phyloP scores from a whole-genome alignment of 1,140 invertebrate species.

The Drosophila obscura region DNA sequence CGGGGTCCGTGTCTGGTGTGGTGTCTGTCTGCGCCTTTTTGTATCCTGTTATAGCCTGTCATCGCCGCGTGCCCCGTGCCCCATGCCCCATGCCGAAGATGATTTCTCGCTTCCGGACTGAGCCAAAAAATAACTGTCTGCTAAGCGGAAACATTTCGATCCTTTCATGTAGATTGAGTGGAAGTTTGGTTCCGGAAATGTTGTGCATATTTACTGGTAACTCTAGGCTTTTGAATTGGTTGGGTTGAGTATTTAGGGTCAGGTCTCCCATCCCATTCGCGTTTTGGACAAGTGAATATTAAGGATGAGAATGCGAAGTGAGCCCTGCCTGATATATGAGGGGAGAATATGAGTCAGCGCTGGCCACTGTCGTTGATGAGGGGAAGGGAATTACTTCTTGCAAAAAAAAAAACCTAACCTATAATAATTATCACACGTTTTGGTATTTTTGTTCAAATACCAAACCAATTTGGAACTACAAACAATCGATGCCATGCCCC shows the following conservation, averaged over 20 bases:
- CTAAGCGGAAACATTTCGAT: constrained; percentile 34
- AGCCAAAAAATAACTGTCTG: constrained; percentile 1
- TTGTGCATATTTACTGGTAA: constrained; percentile 23
- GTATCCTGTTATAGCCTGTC: constrained; percentile 63
- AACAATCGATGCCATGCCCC: too few species aligned
- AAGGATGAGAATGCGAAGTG: constrained; percentile 21
- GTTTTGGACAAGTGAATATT: constrained; percentile 10
- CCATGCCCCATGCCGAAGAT: constrained; percentile 36
- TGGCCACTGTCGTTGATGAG: too few species aligned
- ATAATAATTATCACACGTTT: too few species aligned
- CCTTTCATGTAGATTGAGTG: constrained; percentile 29
- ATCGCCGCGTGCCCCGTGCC: constrained; percentile 34
- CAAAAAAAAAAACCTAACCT: too few species aligned
- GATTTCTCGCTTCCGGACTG: constrained; percentile 62
- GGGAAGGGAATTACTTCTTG: too few species aligned
- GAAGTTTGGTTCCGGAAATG: constrained; percentile 40
- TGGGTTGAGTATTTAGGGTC: not conserved
- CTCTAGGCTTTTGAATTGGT: constrained; percentile 3
- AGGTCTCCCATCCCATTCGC: not conserved
- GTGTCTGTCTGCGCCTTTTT: constrained; percentile 10
- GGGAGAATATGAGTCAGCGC: constrained; percentile 15
- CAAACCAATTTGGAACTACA: too few species aligned
- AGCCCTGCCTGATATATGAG: not conserved
- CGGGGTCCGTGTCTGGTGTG: constrained; percentile 9
- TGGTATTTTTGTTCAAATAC: too few species aligned